Conservation (phyloP, 2,797 vertebrate species). For the Microchirus variegatus region DNA sequence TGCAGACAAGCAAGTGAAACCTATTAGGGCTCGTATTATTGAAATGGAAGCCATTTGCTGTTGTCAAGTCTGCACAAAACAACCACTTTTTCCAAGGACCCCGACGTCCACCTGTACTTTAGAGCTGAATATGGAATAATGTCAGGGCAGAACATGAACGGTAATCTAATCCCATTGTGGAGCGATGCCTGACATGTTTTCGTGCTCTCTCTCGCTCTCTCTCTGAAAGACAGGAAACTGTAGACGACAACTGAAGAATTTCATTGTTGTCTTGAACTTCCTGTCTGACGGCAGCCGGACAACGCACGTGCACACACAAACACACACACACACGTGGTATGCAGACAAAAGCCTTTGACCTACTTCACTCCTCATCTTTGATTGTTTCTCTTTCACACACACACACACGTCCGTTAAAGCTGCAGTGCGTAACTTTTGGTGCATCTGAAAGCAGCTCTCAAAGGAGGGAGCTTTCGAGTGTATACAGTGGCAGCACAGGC, state of each 20-base stretch:
- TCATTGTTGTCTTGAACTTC: neutral
- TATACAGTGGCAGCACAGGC: too few relatives aligned
- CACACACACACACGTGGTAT: too few relatives aligned
- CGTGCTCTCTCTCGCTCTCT: neutral
- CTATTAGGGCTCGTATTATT: constrained; percentile 46
- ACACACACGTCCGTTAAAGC: constrained; percentile 44
- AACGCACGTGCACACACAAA: neutral
- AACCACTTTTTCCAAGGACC: constrained; percentile 2
- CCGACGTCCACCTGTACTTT: neutral
- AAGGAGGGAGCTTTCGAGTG: too few relatives aligned
- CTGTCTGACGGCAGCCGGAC: too few relatives aligned
- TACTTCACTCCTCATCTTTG: too few relatives aligned
- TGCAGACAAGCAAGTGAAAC: constrained; percentile 50
- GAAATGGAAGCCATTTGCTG: constrained; percentile 51
- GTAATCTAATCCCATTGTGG: neutral
- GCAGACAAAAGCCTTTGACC: too few relatives aligned
- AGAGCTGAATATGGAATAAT: neutral
- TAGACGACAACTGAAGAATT: neutral
- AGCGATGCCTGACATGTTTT: constrained; percentile 2
- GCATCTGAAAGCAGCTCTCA: too few relatives aligned
- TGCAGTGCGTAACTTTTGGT: neutral
- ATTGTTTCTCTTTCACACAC: neutral
- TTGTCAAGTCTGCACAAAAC: constrained; percentile 12
- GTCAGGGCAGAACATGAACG: neutral
- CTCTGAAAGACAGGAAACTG: neutral